Base-by-base conservation (phyloP, 2,797 vertebrate genomes). In the Gadopsis marmoratus region DNA sequence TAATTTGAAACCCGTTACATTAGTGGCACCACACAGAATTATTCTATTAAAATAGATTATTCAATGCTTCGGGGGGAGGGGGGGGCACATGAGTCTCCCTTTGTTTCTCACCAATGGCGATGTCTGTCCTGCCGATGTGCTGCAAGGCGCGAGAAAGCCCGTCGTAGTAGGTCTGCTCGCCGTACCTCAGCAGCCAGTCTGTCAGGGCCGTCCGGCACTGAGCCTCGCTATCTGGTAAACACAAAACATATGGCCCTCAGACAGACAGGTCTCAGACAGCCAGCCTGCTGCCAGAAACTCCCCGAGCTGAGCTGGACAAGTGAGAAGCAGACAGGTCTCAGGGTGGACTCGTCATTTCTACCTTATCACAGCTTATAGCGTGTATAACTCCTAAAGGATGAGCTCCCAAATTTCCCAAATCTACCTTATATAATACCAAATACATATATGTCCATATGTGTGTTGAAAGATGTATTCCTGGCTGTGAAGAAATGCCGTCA, bases 101-200 rank as follows among this genome's bases (percentile, higher is more conserved):
- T 65, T 78, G 47, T 33, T 62, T 71, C 93, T 95, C 86, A 96
- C 95, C 95, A 19, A 91, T 67, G 51, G 97, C 95, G 3, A 97
- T 89, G 85, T 98, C 97, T 0, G 92, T 86, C 58, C 97, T 96
- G 21, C 96, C 96, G 1, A 97, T 92, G 17, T 87, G 93, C 51
- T 82, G 94, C 70, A 98, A 93, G 81, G 93, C 93, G 0, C 94
- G 94, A 7, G 92, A 91, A 72, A 99, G 91, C 23, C 93, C 95
- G 92, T 98, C 96, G 90, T 96, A 97, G 74, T 96, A 94, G 2
- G 85, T 93, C 60, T 60, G 66, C 19, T 94, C 31, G 0, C 95
- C 95, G 0, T 91, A 69, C 0, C 45, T 79, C 39, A 63, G 60
- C 89, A 97, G 87, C 97, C 97, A 97, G 47, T 21, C 74, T 64